Evolutionary conservation across 2,113 vertebrate genomes (phyloP).

Genomic region (Carassius gibelio): DNA sequence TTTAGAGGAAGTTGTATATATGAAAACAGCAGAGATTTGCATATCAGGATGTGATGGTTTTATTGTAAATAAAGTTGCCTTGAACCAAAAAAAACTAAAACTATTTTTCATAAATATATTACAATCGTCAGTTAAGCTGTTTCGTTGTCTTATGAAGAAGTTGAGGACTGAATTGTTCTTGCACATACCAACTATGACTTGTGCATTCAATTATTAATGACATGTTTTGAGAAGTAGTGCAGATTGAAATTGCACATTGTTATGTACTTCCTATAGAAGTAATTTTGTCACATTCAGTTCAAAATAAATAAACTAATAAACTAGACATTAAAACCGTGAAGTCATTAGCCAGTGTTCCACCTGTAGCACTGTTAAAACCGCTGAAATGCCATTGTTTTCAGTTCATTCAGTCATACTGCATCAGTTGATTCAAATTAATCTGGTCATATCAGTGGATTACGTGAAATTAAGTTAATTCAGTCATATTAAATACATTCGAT

Average conservation of each 20-base stretch:
- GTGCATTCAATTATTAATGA: not conserved
- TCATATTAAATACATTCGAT: not conserved
- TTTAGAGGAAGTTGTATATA: not conserved
- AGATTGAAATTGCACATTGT: not conserved
- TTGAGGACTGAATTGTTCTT: not conserved
- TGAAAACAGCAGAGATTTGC: not conserved
- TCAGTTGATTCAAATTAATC: not conserved
- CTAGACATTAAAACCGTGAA: not conserved
- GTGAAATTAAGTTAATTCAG: not conserved
- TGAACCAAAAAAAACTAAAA: not conserved
- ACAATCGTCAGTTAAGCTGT: not conserved
- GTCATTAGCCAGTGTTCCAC: not conserved
- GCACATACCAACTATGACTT: not conserved
- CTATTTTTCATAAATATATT: no score
- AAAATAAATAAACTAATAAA: not conserved
- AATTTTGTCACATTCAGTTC: not conserved
- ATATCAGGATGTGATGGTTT: not conserved
- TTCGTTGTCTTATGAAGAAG: not conserved
- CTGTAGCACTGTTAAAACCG: not conserved
- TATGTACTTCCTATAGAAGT: not conserved
- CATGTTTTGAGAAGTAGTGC: not conserved
- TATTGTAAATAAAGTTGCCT: not conserved
- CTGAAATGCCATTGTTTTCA: not conserved
- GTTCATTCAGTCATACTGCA: not conserved
- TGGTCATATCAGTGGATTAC: not conserved